Evolutionary conservation across 2,797 vertebrate genomes (phyloP).

Genomic region (Macropodus opercularis): DNA sequence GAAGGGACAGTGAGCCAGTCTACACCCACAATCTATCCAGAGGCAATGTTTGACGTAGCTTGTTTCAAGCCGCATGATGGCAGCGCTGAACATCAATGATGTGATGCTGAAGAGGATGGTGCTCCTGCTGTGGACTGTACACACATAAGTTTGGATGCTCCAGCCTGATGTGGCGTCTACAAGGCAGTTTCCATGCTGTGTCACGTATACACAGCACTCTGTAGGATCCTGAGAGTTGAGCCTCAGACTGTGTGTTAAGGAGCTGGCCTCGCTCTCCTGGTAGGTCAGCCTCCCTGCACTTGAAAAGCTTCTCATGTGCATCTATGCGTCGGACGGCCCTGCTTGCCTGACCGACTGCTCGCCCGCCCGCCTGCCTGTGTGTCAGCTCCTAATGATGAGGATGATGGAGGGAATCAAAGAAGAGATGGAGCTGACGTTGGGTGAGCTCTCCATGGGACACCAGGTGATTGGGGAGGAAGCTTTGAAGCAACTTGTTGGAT

Average conservation of each 20-base stretch:
- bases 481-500: slow-evolving; percentile 87
- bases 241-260: slow-evolving; percentile 70
- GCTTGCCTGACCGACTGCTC: slow-evolving; percentile 54
- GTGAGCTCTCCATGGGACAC: slow-evolving; percentile 77
- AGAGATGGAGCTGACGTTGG: slow-evolving; percentile 73
- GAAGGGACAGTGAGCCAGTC: slow-evolving; percentile 19
- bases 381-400: slow-evolving; percentile 84
- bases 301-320: slow-evolving; percentile 71
- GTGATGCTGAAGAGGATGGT: slow-evolving; percentile 55
- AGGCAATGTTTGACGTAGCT: slow-evolving; percentile 52
- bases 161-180: slow-evolving; percentile 68
- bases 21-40: slow-evolving; percentile 38
- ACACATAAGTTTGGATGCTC: slow-evolving; percentile 59
- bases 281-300: slow-evolving; percentile 74
- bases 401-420: slow-evolving; percentile 83
- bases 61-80: slow-evolving; percentile 52
- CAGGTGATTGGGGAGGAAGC: slow-evolving; percentile 79
- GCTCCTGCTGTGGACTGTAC: slow-evolving; percentile 58
- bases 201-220: slow-evolving; percentile 61
- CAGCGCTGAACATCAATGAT: slow-evolving; percentile 49
- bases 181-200: slow-evolving; percentile 67
- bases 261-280: slow-evolving; percentile 70
- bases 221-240: slow-evolving; percentile 61
- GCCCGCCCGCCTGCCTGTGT: slow-evolving; percentile 70
- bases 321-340: slow-evolving; percentile 63